Base-by-base conservation (phyloP, 2,113 vertebrate genomes). In the Edolisoma coerulescens region DNA sequence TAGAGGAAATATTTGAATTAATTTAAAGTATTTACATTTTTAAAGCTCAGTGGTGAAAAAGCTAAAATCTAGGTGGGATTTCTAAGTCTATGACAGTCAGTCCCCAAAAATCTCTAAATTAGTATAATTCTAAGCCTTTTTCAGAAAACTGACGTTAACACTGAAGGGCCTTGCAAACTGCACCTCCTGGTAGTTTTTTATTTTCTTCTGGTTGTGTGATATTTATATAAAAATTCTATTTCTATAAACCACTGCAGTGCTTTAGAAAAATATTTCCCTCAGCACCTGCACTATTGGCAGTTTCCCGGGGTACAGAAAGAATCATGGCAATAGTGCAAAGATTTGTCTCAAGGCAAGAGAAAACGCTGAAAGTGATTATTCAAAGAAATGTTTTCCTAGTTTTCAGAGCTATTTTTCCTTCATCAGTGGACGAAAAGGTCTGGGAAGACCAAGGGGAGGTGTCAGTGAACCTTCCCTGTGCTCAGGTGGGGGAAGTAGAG, bases 401-500 rank as follows among this genome's bases (percentile, higher is more conserved):
- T 32, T 26, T 44, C 1, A 14, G 75, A 91, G 91, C 90, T 89
- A 52, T 45, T 50, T 83, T 95, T 91, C 83, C 91, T 95, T 95
- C 87, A 78, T 89, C 23, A 35, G 6, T 47, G 86, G 79, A 81
- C 5, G 3, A 60, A 17, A 20, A 32, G 42, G 21, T 37, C 27
- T 83, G 81, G 20, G 80, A 39, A 60, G 39, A 19, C 50, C 42
- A 22, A 77, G 24, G 1, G 47, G n/a, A 24, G 7, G 60, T 32
- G 57, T 60, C 17, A 97, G 42, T 96, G 96, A 35, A 92, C 84
- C 39, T 96, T 97, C 13, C 95, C 79, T 14, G 81, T 84, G 79
- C 74, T 95, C 70, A 45, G 75, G 16, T 97, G 96, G 10, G 97
- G 97, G 86, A 97, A 97, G 64, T 97, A 96, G 7, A 91, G 10